Conservation (phyloP, 2,113 vertebrate species). For the Peromyscus leucopus region DNA sequence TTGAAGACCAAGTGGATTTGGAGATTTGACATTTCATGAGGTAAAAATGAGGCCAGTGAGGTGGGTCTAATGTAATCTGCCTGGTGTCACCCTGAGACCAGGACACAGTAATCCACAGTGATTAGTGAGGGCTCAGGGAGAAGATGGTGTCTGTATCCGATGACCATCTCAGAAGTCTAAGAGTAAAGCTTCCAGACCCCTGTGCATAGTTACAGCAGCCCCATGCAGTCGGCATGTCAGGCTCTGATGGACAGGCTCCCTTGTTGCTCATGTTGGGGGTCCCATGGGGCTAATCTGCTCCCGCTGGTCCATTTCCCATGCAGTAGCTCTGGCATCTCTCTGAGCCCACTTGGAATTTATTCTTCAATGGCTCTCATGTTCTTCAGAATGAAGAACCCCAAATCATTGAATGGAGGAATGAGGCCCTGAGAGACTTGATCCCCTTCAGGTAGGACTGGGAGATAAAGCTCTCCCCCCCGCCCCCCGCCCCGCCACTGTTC, state of each 20-base stretch:
- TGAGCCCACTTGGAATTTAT: not conserved
- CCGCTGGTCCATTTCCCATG: not conserved
- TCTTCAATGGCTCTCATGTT: not conserved
- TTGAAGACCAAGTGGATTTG: not conserved
- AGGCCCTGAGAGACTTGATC: not conserved
- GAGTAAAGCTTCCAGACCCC: not conserved
- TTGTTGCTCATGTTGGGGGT: not conserved
- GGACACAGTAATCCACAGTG: not conserved
- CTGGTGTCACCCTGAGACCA: not conserved
- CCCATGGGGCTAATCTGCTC: not conserved
- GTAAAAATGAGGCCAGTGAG: not conserved
- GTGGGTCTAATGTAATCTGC: not conserved
- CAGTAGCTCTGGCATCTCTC: not conserved
- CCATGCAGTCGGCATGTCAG: not conserved
- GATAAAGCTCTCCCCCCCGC: not conserved
- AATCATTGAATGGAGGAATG: not conserved
- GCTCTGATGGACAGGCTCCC: not conserved
- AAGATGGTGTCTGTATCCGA: not conserved
- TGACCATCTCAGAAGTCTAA: not conserved
- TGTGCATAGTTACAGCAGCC: too few relatives aligned
- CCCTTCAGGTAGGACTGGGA: not conserved
- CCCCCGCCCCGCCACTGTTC: not conserved
- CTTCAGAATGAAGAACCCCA: not conserved
- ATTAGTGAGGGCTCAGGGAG: not conserved
- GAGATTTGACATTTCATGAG: not conserved